These are phyloP conservation scores for Liasis olivaceus DNA, from an alignment of 2,797 vertebrate species.

Conservation along the genomic window DNA sequence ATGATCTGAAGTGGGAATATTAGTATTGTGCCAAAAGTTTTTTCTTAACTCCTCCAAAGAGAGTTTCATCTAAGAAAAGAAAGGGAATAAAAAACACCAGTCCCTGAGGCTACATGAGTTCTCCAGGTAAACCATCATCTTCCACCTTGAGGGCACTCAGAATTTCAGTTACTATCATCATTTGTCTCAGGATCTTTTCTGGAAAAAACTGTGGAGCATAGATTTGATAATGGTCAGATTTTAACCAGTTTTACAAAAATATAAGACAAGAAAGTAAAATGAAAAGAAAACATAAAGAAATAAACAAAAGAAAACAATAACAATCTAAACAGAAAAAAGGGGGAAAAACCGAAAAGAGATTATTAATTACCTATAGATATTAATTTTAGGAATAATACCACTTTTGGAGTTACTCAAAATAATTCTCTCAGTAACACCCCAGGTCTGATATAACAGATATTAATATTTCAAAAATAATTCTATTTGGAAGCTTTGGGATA, in stretches of 20 bases:
- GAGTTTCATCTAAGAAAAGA: not conserved
- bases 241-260: not conserved
- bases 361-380: too few species aligned
- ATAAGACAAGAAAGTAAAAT: not conserved
- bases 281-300: not conserved
- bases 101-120: not conserved
- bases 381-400: too few species aligned
- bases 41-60: not conserved
- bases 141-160: not conserved
- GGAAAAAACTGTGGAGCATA: not conserved
- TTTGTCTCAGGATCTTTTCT: not conserved
- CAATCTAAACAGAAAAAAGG: not conserved
- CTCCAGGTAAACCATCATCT: not conserved
- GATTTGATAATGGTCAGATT: not conserved
- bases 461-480: too few species aligned
- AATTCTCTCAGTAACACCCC: too few species aligned
- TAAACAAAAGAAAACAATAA: not conserved
- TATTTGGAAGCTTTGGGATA: too few species aligned
- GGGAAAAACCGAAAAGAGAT: not conserved
- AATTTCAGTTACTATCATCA: not conserved
- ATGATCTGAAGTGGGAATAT: constrained; percentile 1
- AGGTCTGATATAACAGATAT: too few species aligned
- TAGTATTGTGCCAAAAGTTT: not conserved
- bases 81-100: not conserved
- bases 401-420: too few species aligned